phyloP scores from a whole-genome alignment of 2,888 invertebrate genomes.

The Torymus auratus region DNA sequence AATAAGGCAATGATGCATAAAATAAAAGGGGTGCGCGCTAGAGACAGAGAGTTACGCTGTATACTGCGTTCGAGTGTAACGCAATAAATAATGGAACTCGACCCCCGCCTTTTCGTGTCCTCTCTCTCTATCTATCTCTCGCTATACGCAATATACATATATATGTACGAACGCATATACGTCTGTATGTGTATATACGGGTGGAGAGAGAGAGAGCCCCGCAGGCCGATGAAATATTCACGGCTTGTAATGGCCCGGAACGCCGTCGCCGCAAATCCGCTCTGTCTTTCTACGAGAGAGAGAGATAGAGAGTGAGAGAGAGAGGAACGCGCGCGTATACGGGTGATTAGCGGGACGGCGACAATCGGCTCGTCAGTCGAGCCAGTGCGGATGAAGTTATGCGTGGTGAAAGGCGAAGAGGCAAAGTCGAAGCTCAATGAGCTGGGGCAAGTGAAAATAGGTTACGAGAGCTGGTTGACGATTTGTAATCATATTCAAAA shows the following conservation, averaged over 20 bases:
- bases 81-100: conserved; percentile 45
- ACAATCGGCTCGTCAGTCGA: too few relatives aligned
- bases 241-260: conserved; percentile 67
- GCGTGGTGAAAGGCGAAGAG: too few relatives aligned
- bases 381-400: too few relatives aligned
- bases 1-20: conserved; percentile 69
- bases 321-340: too few relatives aligned
- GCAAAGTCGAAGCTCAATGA: too few relatives aligned
- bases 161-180: conserved; percentile 1
- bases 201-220: conserved; percentile 1
- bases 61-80: conserved; percentile 40
- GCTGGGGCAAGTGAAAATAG: too few relatives aligned
- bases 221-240: conserved; percentile 68
- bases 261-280: conserved; percentile 54
- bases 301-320: conserved; percentile 13
- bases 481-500: too few relatives aligned
- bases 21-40: conserved; percentile 11
- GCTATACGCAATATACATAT: neutral
- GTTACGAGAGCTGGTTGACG: too few relatives aligned
- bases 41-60: neutral
- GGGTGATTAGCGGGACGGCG: too few relatives aligned
- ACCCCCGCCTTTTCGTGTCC: too few relatives aligned
- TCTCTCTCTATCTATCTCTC: neutral
- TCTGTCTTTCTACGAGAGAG: neutral
- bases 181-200: neutral